Evolutionary conservation across 2,797 vertebrate species (phyloP).

Genomic region (Poeciliopsis turneri): DNA sequence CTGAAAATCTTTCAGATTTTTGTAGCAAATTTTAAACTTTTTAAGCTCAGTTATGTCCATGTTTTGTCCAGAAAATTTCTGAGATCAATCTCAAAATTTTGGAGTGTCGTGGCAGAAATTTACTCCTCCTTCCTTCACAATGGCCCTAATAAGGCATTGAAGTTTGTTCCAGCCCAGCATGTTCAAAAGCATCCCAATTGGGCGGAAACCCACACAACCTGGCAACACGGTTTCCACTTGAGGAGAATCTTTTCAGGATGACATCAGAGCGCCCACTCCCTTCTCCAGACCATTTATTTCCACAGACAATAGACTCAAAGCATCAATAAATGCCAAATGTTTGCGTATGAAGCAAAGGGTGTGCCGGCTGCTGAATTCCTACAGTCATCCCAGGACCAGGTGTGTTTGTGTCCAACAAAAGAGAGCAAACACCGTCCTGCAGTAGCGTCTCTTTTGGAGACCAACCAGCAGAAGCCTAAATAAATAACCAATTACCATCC

Average conservation of each 20-base stretch:
- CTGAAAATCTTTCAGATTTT: no score
- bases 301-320: slow-evolving; percentile 36
- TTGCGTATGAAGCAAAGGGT: slow-evolving; percentile 41
- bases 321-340: slow-evolving; percentile 26
- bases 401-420: slow-evolving; percentile 70
- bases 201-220: no score
- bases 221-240: slow-evolving; percentile 19
- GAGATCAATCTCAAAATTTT: no score
- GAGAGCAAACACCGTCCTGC: slow-evolving; percentile 65
- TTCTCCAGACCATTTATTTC: slow-evolving; percentile 26
- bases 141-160: no score
- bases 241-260: slow-evolving; percentile 28
- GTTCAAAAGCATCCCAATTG: no score
- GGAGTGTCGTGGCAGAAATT: no score
- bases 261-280: slow-evolving; percentile 33
- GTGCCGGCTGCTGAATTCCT: slow-evolving; percentile 41
- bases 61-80: no score
- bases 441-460: slow-evolving; percentile 51
- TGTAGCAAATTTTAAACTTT: no score
- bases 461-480: slow-evolving; percentile 80
- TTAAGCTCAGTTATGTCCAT: no score
- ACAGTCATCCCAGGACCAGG: slow-evolving; percentile 65
- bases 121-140: no score
- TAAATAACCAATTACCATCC: slow-evolving; percentile 82
- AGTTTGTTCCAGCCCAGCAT: no score